These are phyloP conservation scores for Tor tambroides DNA, from an alignment of 2,113 vertebrate genomes.

Conservation along the genomic window DNA sequence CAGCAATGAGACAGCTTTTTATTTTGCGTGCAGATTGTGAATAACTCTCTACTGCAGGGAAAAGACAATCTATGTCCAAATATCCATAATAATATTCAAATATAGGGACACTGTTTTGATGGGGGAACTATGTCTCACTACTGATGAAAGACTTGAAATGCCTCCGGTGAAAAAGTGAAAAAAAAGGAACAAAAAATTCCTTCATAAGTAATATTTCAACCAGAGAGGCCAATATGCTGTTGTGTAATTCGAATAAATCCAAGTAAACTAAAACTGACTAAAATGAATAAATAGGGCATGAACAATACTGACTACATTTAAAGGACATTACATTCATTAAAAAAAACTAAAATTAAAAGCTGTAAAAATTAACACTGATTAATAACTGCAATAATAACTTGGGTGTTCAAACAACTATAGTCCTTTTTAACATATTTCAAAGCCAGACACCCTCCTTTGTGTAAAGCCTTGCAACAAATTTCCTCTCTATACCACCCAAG, in stretches of 20 bases:
- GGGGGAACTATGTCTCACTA: not conserved
- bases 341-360: not conserved
- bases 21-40: too few relatives aligned
- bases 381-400: not conserved
- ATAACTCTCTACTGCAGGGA: too few relatives aligned
- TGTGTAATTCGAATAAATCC: not conserved
- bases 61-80: too few relatives aligned
- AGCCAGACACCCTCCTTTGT: not conserved
- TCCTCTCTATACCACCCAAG: not conserved
- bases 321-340: not conserved
- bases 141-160: not conserved
- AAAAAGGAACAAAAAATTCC: too few relatives aligned
- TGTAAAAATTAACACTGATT: not conserved
- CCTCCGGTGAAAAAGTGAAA: not conserved
- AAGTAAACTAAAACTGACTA: not conserved
- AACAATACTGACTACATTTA: not conserved
- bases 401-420: not conserved
- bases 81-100: not conserved
- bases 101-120: not conserved
- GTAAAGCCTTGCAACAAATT: not conserved
- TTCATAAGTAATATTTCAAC: not conserved
- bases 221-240: not conserved
- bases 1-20: too few relatives aligned
- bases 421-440: constrained; percentile 11
- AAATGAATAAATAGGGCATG: not conserved